Base-by-base conservation (phyloP, 2,113 vertebrate genomes). In the Phalacrocorax aristotelis region DNA sequence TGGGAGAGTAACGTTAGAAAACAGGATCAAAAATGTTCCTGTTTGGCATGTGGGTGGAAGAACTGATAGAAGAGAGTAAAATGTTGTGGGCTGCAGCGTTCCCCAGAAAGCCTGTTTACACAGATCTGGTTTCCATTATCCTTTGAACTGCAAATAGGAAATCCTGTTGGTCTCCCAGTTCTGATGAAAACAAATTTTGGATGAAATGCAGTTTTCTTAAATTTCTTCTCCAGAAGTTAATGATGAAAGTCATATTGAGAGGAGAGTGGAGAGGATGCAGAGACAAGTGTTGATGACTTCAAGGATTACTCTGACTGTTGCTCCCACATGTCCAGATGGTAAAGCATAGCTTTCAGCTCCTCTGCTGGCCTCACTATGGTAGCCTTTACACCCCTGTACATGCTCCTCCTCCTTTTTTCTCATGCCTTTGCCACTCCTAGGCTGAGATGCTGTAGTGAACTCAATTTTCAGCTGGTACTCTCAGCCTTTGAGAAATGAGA, bases 111-210 rank as follows among this genome's bases (percentile, higher is more conserved):
- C 68, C 42, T 82, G 6, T 87, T 93, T 57, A 76, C 71, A 76
- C 30, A 48, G 46, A 27, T 88, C 85, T 95, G 92, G 27, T 84
- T 94, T 61, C 75, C 27, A 90, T 94, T 93, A 91, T 90, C 61
- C 75, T 95, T 93, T 85, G 40, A 90, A 95, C 52, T 94, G 91
- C 60, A 87, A 30, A 51, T 36, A 86, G 49, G 16, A 97, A 95
- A 83, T 90, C 62, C 40, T 83, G 16, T 74, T 83, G 65, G 83
- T 78, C 77, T 91, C 40, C 69, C 14, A 42, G 19, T 69, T 91
- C 34, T 87, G 49, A 72, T 61, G 30, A 65, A 83, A 94, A 49
- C 23, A 68, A 71, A 36, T 48, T 80, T 72, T 83, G 74, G 58
- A 89, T 38, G 40, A 95, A 90, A 76, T 36, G 34, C n/a, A 64